Evolutionary conservation across 1,140 invertebrate species (phyloP), one percentile per base, ranked within the genome.

Genomic region (Galendromus occidentalis): DNA sequence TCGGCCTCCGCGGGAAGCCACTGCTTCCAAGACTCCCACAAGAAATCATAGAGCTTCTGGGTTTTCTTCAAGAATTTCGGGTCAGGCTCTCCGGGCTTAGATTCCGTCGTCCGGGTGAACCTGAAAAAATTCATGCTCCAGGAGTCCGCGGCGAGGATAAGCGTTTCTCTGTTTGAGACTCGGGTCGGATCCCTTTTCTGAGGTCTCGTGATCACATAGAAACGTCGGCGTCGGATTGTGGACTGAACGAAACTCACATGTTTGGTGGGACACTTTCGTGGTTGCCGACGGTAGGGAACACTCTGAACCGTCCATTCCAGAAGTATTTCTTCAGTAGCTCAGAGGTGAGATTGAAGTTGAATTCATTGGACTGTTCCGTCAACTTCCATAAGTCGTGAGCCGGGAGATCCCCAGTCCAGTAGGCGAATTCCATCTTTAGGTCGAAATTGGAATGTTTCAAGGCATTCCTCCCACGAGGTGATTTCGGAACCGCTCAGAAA

Each of bases 341-440:
- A 41, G 81, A 80, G 0, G 91, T 86, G 0, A 90, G 87, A 70
- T 89, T 85, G 68, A 86, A 83, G 1, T 95, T 77, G 71, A 85
- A 84, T 2, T 93, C 72, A 74, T 95, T 94, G 73, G 91, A 86
- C 69, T 86, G 83, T 71, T 85, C 82, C 0, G 91, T 92, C 76
- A 97, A 91, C 73, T 96, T 95, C 94, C 94, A 98, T 0, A 97
- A 85, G 75, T 97, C 91, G 72, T 98, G 94, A 0, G 93, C 86
- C 18, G 92, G 92, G 59, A 97, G 75, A 78, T 98, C 94, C 1
- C 94, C 94, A 0, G 94, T 98, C 90, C 92, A 98, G n/a, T 95
- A 75, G 69, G 98, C 93, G 74, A 93, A 95, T 77, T 97, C 92
- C 69, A 96, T 90, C 87, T 91, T 47, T 14, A 66, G 25, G n/a